Base-by-base conservation (phyloP, 2,888 invertebrate genomes). In the Loripinus fragilis region DNA sequence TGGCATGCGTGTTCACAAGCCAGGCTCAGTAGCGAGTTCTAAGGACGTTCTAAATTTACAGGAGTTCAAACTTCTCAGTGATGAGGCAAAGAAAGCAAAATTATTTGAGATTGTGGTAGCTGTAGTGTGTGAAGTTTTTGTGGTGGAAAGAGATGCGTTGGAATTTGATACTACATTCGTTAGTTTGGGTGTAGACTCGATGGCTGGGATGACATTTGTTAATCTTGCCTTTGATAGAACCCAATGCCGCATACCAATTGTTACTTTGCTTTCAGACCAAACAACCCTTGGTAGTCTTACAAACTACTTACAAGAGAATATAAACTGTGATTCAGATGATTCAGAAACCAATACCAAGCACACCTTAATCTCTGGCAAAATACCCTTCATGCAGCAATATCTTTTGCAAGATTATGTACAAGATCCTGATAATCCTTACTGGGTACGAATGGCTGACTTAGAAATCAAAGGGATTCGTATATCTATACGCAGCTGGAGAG, bases 111-210 rank as follows among this genome's bases (percentile, higher is more conserved):
- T 33, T 2, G 33, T 60, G 3, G 12, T 60, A 17, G 74, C 69
- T n/a, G 33, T 71, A 25, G 30, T 60, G 7, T 33, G 60, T 23
- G 78, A 86, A 65, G 74, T 83, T 7, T 79, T 87, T 8, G 73
- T 82, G 12, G 67, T 80, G 2, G 85, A 87, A 12, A 76, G 74
- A 3, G 73, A 66, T 10, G 52, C 71, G 7, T 45, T 87, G 10
- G 69, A 78, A 0, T 28, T 66, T 30, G 81, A 85, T 20, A 70
- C 76, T 15, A 74, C 65, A 25, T 77, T 87, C 23, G 71, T 82
- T 15, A 79, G 77, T 23, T 64, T 85, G 17, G 88, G 87, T 12
- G 76, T 87, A 55, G 88, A 88, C 68, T 88, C 88, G 23, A 86
- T 88, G 79, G 74, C 84, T n/a, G 87, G 85, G 17, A 86, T 86